A percentile compares a stretch with the other conserved stretches of the same genome.
Conservation (phyloP, 2,113 vertebrate genomes). For the Illadopsis cleaveri region DNA sequence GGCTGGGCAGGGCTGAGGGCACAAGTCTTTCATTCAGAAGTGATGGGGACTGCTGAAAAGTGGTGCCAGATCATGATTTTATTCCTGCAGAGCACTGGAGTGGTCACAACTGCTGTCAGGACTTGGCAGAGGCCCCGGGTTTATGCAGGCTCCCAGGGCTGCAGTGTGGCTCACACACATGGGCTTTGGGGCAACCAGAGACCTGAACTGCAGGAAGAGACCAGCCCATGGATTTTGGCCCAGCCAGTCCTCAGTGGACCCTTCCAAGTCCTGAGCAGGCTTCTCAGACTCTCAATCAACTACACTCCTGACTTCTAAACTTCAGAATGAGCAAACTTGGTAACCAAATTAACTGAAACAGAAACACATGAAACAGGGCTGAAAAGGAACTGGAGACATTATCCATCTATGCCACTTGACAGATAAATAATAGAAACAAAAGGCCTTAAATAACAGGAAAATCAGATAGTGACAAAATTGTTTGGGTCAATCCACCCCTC, state of each 20-base stretch:
- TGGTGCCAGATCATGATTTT: neutral
- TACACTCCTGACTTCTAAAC: neutral
- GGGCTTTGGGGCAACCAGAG: neutral
- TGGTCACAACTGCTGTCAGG: neutral
- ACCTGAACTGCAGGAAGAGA: neutral
- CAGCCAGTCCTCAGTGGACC: neutral
- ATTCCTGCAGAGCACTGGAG: neutral
- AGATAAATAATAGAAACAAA: neutral
- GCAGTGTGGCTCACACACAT: fast-evolving
- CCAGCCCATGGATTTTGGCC: neutral
- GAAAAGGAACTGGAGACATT: neutral
- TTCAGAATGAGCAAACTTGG: neutral
- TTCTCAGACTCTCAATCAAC: neutral
- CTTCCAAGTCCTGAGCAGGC: neutral
- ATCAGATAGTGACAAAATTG: neutral
- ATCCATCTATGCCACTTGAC: neutral
- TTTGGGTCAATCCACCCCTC: neutral
- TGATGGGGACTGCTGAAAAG: neutral
- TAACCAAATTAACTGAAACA: neutral
- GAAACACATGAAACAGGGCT: neutral
- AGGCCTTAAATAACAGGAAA: neutral
- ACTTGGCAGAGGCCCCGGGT: neutral
- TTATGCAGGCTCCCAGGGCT: neutral
- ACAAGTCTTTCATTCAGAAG: neutral
- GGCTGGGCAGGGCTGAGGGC: neutral